Evolutionary conservation across 2,888 invertebrate species (phyloP).

Genomic region (Papilio demoleus): DNA sequence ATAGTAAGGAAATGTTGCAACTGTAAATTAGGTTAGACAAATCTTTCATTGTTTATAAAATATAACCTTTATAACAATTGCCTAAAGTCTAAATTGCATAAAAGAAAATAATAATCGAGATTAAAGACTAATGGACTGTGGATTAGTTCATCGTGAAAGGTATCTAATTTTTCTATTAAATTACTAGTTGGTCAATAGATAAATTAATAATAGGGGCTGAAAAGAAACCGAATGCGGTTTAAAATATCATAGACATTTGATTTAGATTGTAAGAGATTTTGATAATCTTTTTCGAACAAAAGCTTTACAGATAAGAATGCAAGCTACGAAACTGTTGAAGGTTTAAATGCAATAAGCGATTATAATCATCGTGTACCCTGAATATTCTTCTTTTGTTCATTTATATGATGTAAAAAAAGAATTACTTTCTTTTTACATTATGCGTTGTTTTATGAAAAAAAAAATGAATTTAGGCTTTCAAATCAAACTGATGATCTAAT

Average conservation of each 20-base stretch:
- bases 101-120: not conserved
- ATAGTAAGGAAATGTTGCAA: slow-evolving; percentile 14
- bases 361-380: not conserved
- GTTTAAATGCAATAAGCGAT: slow-evolving; percentile 5
- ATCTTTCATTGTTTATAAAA: not conserved
- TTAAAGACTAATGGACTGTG: slow-evolving; percentile 32
- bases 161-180: slow-evolving; percentile 25
- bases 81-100: slow-evolving; percentile 11
- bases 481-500: too few relatives aligned
- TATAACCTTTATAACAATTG: not conserved
- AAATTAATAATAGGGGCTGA: slow-evolving; percentile 14
- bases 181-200: slow-evolving; percentile 17
- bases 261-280: slow-evolving; percentile 9
- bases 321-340: slow-evolving; percentile 4
- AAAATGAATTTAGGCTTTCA: too few relatives aligned
- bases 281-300: slow-evolving; percentile 7
- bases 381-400: not conserved
- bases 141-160: slow-evolving; percentile 29
- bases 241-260: slow-evolving; percentile 34
- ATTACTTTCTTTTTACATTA: not conserved
- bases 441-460: too few relatives aligned
- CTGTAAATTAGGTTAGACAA: slow-evolving; percentile 3
- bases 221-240: slow-evolving; percentile 16
- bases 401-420: not conserved
- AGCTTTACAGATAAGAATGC: slow-evolving; percentile 4